These are phyloP conservation scores for Oreochromis aureus DNA, from an alignment of 2,113 vertebrate species.

Conservation along the genomic window DNA sequence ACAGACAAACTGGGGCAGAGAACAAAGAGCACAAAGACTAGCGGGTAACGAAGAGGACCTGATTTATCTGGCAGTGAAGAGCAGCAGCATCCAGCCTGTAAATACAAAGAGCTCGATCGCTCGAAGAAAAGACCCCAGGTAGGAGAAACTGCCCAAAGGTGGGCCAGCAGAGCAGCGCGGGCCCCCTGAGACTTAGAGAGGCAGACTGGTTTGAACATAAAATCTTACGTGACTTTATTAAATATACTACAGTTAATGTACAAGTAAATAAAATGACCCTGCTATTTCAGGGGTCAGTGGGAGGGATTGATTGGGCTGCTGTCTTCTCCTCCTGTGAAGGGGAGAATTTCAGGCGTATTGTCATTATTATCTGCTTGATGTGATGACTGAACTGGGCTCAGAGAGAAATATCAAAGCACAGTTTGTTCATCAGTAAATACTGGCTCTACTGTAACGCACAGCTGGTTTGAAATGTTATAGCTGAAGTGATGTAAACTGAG, in stretches of 20 bases:
- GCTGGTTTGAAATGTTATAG: neutral
- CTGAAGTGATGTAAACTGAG: neutral
- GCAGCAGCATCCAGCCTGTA: neutral
- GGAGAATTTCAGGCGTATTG: neutral
- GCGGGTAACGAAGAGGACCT: rapidly evolving
- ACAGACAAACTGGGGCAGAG: neutral
- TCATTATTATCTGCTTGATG: neutral
- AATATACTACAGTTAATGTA: neutral
- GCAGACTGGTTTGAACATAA: neutral
- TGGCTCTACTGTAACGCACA: neutral
- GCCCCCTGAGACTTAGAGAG: neutral
- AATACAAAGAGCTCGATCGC: neutral
- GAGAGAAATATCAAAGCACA: neutral
- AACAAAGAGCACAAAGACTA: neutral
- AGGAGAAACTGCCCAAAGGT: neutral
- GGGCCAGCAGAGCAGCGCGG: rapidly evolving
- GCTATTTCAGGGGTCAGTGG: neutral
- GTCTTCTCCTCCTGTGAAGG: rapidly evolving
- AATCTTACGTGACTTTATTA: neutral
- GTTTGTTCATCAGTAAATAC: neutral
- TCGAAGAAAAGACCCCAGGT: rapidly evolving
- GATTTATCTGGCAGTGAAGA: neutral
- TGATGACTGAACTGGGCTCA: neutral
- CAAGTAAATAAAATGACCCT: neutral
- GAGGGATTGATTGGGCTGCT: neutral